Evolutionary conservation across 2,797 vertebrate species (phyloP).

Genomic region (Acrocephalus scirpaceus): DNA sequence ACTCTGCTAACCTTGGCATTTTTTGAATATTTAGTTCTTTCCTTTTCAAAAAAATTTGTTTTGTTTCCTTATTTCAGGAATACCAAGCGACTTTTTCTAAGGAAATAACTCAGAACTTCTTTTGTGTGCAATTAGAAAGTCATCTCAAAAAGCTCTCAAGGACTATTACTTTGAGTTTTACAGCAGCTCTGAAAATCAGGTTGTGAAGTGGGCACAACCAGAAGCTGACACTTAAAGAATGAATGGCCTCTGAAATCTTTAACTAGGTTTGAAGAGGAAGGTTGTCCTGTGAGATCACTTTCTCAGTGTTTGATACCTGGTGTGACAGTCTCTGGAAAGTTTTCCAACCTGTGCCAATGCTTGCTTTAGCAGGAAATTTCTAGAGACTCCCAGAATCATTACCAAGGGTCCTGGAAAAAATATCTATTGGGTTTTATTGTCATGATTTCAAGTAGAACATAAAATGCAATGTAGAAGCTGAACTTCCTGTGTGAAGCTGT

Average conservation of each 20-base stretch:
- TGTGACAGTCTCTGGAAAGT: not conserved
- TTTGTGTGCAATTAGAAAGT: not conserved
- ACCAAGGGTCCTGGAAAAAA: not conserved
- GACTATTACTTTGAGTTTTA: not conserved
- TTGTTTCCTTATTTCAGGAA: slow-evolving; percentile 20
- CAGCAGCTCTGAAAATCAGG: not conserved
- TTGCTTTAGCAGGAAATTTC: not conserved
- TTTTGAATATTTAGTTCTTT: slow-evolving; percentile 52
- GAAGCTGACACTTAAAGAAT: not conserved
- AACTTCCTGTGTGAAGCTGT: not conserved
- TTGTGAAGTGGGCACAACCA: not conserved
- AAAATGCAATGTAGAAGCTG: not conserved
- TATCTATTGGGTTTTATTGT: not conserved
- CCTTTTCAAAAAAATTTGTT: not conserved
- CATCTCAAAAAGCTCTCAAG: not conserved
- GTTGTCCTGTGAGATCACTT: not conserved
- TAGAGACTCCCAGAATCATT: not conserved
- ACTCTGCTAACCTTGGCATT: slow-evolving; percentile 57
- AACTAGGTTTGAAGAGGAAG: not conserved
- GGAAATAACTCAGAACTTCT: slow-evolving; percentile 16
- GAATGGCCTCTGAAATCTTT: not conserved
- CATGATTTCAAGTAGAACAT: not conserved
- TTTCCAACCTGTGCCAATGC: not conserved
- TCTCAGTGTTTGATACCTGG: not conserved
- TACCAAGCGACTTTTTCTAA: not conserved